A percentile compares a stretch with the other conserved stretches of the same genome.
Evolutionary conservation across 2,113 vertebrate genomes (phyloP).

Genomic region (Taurulus bubalis): DNA sequence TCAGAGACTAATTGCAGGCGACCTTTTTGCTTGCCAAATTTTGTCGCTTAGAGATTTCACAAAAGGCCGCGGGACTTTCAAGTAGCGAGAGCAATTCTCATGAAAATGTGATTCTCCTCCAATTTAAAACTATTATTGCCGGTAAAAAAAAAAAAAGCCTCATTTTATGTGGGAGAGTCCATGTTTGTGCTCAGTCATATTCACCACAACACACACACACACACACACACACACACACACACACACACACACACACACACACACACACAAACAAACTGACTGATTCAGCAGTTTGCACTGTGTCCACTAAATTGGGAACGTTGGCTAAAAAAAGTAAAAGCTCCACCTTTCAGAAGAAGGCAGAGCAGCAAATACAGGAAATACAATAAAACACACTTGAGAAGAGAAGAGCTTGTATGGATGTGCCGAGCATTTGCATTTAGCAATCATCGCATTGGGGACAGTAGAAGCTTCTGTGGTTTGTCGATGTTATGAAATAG

Average conservation of each 20-base stretch:
- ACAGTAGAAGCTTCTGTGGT: background rate
- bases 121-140: constrained; percentile 18
- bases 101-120: constrained; percentile 32
- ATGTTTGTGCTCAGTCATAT: constrained; percentile 54
- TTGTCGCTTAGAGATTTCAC: constrained; percentile 38
- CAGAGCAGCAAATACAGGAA: constrained; percentile 15
- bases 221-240: constrained; percentile 43
- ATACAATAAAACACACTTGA: constrained; percentile 29
- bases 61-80: constrained; percentile 45
- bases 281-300: constrained; percentile 70
- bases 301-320: constrained; percentile 47
- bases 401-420: constrained; percentile 43
- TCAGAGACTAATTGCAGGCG: constrained; percentile 53
- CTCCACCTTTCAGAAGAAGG: constrained; percentile 52
- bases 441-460: constrained; percentile 4
- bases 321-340: constrained; percentile 36
- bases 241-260: constrained; percentile 56
- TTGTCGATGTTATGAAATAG: constrained; percentile 20
- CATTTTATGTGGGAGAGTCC: constrained; percentile 28
- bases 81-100: constrained; percentile 21
- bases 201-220: constrained; percentile 61
- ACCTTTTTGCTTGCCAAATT: constrained; percentile 42
- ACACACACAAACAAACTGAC: constrained; percentile 58
- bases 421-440: constrained; percentile 50
- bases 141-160: constrained; percentile 55